A percentile compares a stretch with the other conserved stretches of the same genome.
phyloP scores from a whole-genome alignment of 2,888 invertebrate genomes.

The Tetragnatha montana region DNA sequence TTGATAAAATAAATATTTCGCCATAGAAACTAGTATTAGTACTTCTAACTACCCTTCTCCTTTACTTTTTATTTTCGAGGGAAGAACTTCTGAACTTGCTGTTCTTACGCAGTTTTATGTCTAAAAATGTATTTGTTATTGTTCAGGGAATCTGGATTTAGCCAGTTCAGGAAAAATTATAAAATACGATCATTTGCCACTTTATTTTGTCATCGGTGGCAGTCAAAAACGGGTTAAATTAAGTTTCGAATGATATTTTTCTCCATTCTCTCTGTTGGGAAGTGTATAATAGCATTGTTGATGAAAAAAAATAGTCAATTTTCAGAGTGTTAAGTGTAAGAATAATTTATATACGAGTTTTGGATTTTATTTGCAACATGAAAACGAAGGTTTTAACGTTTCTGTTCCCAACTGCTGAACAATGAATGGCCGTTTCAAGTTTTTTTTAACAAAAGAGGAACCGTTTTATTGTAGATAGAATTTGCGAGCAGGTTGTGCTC shows the following conservation, averaged over 20 bases:
- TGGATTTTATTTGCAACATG: conserved; percentile 61
- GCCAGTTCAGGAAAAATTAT: no score
- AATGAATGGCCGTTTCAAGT: conserved; percentile 57
- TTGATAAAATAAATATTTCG: no score
- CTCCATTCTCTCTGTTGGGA: conserved; percentile 36
- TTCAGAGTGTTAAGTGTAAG: conserved; percentile 67
- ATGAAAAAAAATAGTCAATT: conserved; percentile 60
- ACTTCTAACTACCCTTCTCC: no score
- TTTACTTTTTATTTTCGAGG: no score
- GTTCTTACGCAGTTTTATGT: no score
- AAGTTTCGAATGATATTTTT: not conserved
- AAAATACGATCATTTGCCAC: no score
- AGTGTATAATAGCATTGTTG: conserved; percentile 69
- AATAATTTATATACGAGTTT: conserved; percentile 63
- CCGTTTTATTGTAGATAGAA: conserved; percentile 69
- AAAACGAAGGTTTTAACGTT: conserved; percentile 57
- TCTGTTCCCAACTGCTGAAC: conserved; percentile 61
- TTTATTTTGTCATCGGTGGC: no score
- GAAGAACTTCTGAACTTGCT: no score
- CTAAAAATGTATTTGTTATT: no score
- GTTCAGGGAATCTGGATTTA: no score
- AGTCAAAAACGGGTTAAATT: not conserved
- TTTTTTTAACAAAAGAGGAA: conserved; percentile 61
- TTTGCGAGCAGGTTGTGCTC: conserved; percentile 62
- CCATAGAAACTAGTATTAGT: no score